Evolutionary conservation across 1,140 invertebrate species (phyloP).

Genomic region (Nephotettix cincticeps): DNA sequence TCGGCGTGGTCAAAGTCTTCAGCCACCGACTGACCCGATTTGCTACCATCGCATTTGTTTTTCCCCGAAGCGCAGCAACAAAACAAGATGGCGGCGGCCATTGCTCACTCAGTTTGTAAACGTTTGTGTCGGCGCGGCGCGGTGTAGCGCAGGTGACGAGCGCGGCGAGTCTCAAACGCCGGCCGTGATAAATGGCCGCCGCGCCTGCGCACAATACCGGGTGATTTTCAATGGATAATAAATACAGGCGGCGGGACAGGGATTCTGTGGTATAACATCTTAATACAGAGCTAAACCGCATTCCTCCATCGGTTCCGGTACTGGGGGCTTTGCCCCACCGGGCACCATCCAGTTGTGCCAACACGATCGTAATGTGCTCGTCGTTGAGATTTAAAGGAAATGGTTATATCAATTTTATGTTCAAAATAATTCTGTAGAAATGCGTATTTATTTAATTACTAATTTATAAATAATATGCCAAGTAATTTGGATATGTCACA

Average conservation of each 20-base stretch:
- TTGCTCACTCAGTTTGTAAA: neutral
- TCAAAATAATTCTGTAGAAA: no score
- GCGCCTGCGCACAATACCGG: neutral
- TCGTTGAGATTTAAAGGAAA: no score
- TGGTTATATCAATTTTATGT: no score
- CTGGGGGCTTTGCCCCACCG: no score
- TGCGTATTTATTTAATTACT: no score
- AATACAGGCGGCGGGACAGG: constrained; percentile 11
- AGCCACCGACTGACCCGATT: neutral
- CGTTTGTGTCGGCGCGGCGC: neutral
- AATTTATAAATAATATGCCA: no score
- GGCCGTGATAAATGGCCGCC: neutral
- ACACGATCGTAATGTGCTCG: no score
- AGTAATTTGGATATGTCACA: no score
- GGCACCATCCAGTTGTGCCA: no score
- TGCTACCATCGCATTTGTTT: constrained; percentile 18
- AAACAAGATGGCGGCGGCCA: constrained; percentile 13
- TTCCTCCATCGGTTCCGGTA: constrained; percentile 7
- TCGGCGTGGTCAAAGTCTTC: neutral
- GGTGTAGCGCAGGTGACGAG: neutral
- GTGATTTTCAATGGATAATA: constrained; percentile 22
- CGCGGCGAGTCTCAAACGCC: neutral
- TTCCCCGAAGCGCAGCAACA: neutral
- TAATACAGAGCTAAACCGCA: constrained; percentile 12
- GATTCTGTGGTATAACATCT: constrained; percentile 23